A percentile compares a stretch with the other conserved stretches of the same genome.
phyloP scores from a whole-genome alignment of 2,113 vertebrate species.

The Acrocephalus kingi region DNA sequence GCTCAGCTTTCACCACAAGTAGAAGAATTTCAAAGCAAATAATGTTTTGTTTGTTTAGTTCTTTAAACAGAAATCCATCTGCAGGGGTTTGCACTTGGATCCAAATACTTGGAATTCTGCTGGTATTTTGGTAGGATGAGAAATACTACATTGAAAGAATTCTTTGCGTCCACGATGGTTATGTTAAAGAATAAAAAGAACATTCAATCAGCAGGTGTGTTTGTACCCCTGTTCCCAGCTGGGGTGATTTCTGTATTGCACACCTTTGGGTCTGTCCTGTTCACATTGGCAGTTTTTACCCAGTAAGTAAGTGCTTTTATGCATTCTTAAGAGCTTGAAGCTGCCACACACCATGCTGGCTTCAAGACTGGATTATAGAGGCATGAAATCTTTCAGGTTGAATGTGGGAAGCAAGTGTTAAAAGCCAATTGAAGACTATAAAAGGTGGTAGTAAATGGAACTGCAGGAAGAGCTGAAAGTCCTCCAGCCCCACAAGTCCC shows the following conservation, averaged over 20 bases:
- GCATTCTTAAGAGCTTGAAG: background rate
- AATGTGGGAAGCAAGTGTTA: background rate
- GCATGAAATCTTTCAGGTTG: background rate
- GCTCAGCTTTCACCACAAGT: background rate
- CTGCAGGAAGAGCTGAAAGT: background rate
- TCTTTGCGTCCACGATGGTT: background rate
- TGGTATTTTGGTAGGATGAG: background rate
- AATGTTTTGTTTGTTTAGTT: constrained; percentile 20
- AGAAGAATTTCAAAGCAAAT: background rate
- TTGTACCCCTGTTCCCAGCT: background rate
- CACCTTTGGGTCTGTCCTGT: background rate
- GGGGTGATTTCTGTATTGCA: background rate
- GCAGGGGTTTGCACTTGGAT: background rate
- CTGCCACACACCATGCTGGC: background rate
- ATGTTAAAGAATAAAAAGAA: background rate
- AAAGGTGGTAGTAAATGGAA: background rate
- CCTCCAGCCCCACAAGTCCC: background rate
- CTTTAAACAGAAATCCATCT: background rate
- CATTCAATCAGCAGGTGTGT: background rate
- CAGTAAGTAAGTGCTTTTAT: background rate
- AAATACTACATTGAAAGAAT: background rate
- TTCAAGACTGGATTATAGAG: background rate
- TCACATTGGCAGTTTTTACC: background rate
- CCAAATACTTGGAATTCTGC: background rate
- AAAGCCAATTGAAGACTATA: background rate